These are phyloP conservation scores for Cliona cf. orientalis DNA, from an alignment of 37 sponge, comb jelly and placozoan species.

Conservation along the genomic window DNA sequence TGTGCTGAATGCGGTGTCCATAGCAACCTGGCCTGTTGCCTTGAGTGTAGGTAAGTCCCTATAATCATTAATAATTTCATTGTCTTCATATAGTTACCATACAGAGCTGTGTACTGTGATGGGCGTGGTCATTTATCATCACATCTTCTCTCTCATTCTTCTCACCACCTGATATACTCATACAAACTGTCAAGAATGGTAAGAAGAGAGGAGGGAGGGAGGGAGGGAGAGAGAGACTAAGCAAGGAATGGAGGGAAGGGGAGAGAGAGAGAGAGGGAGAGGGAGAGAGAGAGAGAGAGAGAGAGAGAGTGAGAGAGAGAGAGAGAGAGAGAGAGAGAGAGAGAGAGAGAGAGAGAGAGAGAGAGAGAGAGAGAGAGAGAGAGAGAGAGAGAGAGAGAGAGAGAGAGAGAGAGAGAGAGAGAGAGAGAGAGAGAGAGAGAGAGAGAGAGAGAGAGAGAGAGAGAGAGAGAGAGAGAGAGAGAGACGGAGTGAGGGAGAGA, in stretches of 20 bases:
- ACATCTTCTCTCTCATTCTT: constrained; percentile 20
- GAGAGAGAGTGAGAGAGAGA: no score
- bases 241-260: no score
- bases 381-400: constrained; percentile 38
- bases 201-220: no score
- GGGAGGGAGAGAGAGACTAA: no score
- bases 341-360: constrained; percentile 46
- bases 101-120: constrained; percentile 38
- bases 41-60: constrained; percentile 48
- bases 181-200: constrained; percentile 47
- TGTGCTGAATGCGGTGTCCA: constrained; percentile 38
- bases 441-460: constrained; percentile 23
- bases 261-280: no score
- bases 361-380: constrained; percentile 47
- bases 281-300: no score
- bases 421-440: constrained; percentile 49
- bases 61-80: background rate
- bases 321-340: no score
- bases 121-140: constrained; percentile 36
- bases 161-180: constrained; percentile 39
- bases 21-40: constrained; percentile 43
- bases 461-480: constrained; percentile 21
- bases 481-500: constrained; percentile 17
- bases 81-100: background rate
- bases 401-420: constrained; percentile 43